These are phyloP conservation scores for Heliocidaris tuberculata DNA, from an alignment of 35 echinoderm and acorn worm genomes.

Conservation along the genomic window DNA sequence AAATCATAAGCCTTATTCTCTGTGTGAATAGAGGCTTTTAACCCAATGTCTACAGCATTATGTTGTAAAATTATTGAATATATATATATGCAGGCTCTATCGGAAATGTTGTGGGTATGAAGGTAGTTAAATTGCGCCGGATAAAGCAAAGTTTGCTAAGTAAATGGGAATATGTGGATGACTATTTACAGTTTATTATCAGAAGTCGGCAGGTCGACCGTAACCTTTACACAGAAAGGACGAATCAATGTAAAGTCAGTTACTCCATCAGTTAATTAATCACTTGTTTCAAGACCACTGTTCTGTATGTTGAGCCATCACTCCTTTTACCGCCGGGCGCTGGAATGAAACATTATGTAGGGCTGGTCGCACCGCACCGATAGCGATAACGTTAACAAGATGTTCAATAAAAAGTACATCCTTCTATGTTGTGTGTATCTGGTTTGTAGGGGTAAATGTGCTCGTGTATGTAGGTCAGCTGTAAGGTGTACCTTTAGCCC, in stretches of 20 bases:
- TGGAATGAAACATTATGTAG: too few relatives aligned
- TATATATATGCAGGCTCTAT: too few relatives aligned
- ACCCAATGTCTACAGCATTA: background rate
- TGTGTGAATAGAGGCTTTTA: background rate
- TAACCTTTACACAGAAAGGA: background rate
- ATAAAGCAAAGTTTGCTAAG: too few relatives aligned
- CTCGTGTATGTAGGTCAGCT: too few relatives aligned
- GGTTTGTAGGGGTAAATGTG: too few relatives aligned
- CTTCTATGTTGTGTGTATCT: too few relatives aligned
- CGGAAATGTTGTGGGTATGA: too few relatives aligned
- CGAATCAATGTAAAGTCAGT: background rate
- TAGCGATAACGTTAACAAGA: too few relatives aligned
- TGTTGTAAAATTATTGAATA: too few relatives aligned
- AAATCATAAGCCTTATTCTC: background rate
- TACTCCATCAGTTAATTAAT: background rate
- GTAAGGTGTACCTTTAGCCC: too few relatives aligned
- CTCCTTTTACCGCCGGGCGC: background rate
- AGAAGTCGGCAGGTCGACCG: background rate
- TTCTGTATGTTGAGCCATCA: background rate
- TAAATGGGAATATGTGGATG: background rate
- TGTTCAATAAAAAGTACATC: too few relatives aligned
- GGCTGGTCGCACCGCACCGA: too few relatives aligned
- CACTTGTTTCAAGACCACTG: background rate
- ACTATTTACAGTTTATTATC: background rate
- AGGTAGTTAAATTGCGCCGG: background rate